Evolutionary conservation across 2,113 vertebrate species (phyloP).

Genomic region (Tyrannus savana): DNA sequence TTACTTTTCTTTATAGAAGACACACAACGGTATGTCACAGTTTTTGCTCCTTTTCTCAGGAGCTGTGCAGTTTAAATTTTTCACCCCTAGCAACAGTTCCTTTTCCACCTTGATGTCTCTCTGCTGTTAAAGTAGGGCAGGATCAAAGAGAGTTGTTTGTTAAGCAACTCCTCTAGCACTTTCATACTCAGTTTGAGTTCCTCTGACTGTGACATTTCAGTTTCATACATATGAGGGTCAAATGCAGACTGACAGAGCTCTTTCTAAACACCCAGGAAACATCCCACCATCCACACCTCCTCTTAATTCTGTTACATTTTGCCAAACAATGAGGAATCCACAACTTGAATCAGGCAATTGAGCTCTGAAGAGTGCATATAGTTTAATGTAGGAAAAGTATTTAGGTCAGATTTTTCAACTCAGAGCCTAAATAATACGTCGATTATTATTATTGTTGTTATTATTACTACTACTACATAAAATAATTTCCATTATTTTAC

Average conservation of each 20-base stretch:
- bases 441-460: not conserved
- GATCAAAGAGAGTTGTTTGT: not conserved
- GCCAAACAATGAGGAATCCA: not conserved
- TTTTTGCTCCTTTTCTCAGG: not conserved
- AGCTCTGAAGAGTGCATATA: not conserved
- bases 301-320: not conserved
- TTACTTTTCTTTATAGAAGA: not conserved
- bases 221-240: not conserved
- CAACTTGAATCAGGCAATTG: not conserved
- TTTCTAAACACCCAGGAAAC: not conserved
- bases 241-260: not conserved
- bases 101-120: not conserved
- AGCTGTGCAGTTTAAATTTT: not conserved
- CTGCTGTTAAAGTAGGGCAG: not conserved
- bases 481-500: not conserved
- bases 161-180: not conserved
- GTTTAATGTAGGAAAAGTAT: not conserved
- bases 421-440: not conserved
- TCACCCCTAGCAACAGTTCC: not conserved
- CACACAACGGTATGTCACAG: not conserved
- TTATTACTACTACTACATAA: not conserved
- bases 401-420: not conserved
- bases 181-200: not conserved
- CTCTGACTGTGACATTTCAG: not conserved
- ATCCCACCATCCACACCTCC: not conserved